Evolutionary conservation across 2,888 invertebrate species (phyloP), one percentile per base, ranked within the genome.

Genomic region (Perizoma flavofasciatum): DNA sequence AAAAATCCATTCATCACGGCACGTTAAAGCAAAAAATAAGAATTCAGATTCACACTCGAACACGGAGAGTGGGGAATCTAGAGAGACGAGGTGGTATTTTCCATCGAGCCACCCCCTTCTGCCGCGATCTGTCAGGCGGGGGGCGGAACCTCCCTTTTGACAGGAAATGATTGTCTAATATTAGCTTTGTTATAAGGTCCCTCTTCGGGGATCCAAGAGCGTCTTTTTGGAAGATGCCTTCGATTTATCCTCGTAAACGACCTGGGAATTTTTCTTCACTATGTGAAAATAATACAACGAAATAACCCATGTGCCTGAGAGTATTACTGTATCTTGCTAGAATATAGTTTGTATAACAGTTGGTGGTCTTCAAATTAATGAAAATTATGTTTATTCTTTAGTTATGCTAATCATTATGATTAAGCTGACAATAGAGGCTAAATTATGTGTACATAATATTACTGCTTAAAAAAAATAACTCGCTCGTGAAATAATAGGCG

Each of bases 91-190:
- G 86, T 82, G 88, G 86, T 85, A 86, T 88, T 67, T 83, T 70
- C 77, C 81, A 72, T 69, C 74, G 74, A 71, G 72, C 55, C 39
- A 60, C 78, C 72, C 80, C 73, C 74, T 66, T 65, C 61, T 69
- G 73, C 68, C 73, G 73, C 78, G 74, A 73, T 75, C 76, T 74
- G 76, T 75, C 77, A 77, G 79, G 80, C 71, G 70, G 76, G 73
- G 81, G 79, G 71, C 64, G 74, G 73, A 68, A 74, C 84, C 88
- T 82, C 87, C 87, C 88, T 85, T 89, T 88, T 91, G 89, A 90
- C 90, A 90, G 89, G 91, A 92, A 91, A 92, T 91, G 90, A 90
- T 91, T 90, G 89, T 89, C 91, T 90, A 90, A 91, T 90, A 90
- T 90, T 89, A 90, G 91, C 91, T 89, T 88, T 89, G 89, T 90